Base-by-base conservation (phyloP, 2,797 vertebrate genomes). In the Lemur catta region DNA sequence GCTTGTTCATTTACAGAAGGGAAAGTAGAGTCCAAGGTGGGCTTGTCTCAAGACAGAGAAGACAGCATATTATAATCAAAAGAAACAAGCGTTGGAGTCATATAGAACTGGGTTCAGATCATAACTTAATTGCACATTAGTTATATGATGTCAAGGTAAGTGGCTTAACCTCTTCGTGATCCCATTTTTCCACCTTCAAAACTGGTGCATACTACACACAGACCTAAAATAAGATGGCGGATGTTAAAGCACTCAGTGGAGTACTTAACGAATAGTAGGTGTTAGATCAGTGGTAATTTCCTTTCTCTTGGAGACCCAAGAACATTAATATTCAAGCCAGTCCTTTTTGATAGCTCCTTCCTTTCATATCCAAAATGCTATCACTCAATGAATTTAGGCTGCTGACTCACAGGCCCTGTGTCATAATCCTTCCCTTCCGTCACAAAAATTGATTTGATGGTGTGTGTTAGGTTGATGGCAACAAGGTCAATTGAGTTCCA, bases 361-460 rank as follows among this genome's bases (percentile, higher is more conserved):
- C 24, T 41, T 78, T 95, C 24, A 3, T 86, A 50, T 48, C 41
- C 55, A n/a, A 67, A 84, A 91, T 91, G 91, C 78, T 63, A 35
- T 75, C 74, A 59, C 74, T 93, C 17, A 46, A 0, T 71, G 55
- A 57, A 38, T 88, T 89, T 79, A 50, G 69, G 41, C 30, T 89
- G 93, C 87, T 95, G 84, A 88, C 86, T 96, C 93, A 57, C 12
- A 69, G 71, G 41, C 30, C 24, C 9, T 7, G 4, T 61, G 43
- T 92, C 41, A 87, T 17, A 46, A 67, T 91, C 65, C 50, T 79
- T 22, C 18, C 67, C 63, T 78, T 24, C 33, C 0, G 2, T 86
- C 82, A 89, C 94, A 95, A 93, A 90, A 41, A 9, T 41, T 78
- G 71, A 76, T 89, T 76, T 80, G 48, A 46, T 65, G 38, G 20